These are phyloP conservation scores for Malurus leucopterus DNA, from an alignment of 2,797 vertebrate species.

Conservation along the genomic window DNA sequence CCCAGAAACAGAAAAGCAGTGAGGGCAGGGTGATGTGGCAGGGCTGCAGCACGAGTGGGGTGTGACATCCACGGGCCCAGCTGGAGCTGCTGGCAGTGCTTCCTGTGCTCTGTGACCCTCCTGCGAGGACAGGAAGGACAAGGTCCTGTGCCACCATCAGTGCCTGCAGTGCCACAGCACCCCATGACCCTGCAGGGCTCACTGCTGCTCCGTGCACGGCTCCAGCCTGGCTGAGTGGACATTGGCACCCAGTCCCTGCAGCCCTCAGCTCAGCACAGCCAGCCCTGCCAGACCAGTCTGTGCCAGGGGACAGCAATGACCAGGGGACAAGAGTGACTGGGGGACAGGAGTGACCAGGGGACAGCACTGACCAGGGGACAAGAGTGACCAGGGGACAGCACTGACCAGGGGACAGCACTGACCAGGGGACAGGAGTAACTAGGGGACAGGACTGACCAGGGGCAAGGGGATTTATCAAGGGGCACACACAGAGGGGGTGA, in stretches of 20 bases:
- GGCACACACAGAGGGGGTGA: background rate
- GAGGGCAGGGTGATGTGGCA: background rate
- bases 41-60: background rate
- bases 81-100: background rate
- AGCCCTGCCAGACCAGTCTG: background rate
- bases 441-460: background rate
- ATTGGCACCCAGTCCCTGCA: background rate
- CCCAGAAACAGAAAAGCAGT: background rate
- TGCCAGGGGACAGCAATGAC: too few species aligned
- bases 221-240: background rate
- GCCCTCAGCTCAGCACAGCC: conserved; percentile 15
- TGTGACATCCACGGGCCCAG: background rate
- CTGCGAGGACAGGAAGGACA: background rate
- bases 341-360: background rate
- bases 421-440: background rate
- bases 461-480: background rate
- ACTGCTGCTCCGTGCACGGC: background rate
- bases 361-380: too few species aligned
- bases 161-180: background rate
- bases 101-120: background rate
- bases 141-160: conserved; percentile 16
- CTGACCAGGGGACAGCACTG: background rate
- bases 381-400: too few species aligned
- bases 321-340: background rate
- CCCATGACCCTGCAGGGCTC: background rate